Conservation (phyloP, 2,888 invertebrate genomes). For the Selenia dentaria region DNA sequence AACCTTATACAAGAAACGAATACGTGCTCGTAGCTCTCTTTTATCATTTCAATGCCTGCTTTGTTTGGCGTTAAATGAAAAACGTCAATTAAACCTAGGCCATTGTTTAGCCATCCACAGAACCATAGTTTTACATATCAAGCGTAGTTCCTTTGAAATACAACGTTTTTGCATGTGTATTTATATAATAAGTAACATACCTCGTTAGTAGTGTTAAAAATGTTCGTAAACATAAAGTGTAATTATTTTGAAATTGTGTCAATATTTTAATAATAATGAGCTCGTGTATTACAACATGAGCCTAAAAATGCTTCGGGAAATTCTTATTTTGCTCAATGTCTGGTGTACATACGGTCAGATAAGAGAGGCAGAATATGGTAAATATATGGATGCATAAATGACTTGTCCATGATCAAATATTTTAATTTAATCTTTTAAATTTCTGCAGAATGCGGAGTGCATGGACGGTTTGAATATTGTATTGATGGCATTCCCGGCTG, state of each 20-base stretch:
- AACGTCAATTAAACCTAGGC: conserved; percentile 34
- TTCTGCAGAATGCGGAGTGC: conserved; percentile 66
- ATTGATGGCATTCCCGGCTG: conserved; percentile 70
- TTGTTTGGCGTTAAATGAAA: conserved; percentile 45
- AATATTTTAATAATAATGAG: too few species aligned
- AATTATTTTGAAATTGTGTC: too few species aligned
- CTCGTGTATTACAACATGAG: too few species aligned
- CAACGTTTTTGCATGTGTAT: background rate
- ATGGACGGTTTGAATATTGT: conserved; percentile 76
- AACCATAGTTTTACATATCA: background rate
- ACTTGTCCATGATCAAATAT: too few species aligned
- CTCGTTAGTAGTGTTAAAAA: too few species aligned
- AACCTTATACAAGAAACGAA: too few species aligned
- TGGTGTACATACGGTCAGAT: conserved; percentile 1
- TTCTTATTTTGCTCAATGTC: conserved; percentile 2
- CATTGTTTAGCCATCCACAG: conserved; percentile 41
- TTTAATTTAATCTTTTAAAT: background rate
- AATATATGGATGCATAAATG: too few species aligned
- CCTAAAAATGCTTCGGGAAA: conserved; percentile 11
- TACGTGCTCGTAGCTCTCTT: too few species aligned
- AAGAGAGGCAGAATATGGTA: conserved; percentile 13
- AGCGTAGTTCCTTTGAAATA: background rate
- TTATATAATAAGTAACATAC: too few species aligned
- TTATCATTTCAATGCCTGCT: conserved; percentile 61
- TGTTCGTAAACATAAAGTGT: too few species aligned